These are phyloP conservation scores for Pachymerium ferrugineum DNA, from an alignment of 2,888 invertebrate species.

Conservation along the genomic window DNA sequence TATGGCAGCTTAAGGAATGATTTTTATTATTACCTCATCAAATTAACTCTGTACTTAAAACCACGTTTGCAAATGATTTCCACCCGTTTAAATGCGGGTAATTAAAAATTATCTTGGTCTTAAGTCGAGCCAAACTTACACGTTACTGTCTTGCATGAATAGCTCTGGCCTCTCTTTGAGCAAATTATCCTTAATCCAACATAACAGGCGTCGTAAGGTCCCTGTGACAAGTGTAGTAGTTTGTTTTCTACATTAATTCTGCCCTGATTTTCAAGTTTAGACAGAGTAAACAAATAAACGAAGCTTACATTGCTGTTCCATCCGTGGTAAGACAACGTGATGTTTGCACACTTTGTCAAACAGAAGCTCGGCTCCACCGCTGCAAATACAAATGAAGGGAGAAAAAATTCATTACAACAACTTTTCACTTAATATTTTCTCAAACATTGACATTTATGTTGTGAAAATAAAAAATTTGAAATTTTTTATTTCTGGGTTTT, in stretches of 20 bases:
- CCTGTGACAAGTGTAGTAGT: constrained; percentile 44
- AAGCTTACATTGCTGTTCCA: constrained; percentile 51
- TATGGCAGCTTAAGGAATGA: too few species aligned
- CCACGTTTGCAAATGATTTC: background rate
- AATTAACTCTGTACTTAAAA: background rate
- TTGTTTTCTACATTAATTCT: background rate
- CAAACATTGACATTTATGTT: too few species aligned
- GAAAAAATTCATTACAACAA: background rate
- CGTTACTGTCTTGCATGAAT: constrained; percentile 49
- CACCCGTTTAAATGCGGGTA: background rate
- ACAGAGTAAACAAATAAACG: constrained; percentile 1
- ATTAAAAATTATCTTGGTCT: constrained; percentile 8
- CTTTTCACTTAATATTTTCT: background rate
- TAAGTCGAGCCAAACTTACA: constrained; percentile 44
- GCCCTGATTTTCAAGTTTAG: background rate
- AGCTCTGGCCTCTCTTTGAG: constrained; percentile 74
- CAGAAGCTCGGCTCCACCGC: constrained; percentile 86
- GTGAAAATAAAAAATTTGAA: too few species aligned
- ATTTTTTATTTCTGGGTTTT: too few species aligned
- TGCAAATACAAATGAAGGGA: constrained; percentile 51
- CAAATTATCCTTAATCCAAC: constrained; percentile 80
- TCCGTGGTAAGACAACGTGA: constrained; percentile 59
- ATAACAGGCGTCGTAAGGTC: constrained; percentile 66
- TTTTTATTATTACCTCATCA: too few species aligned
- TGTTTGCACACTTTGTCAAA: constrained; percentile 75